Evolutionary conservation across 2,888 invertebrate genomes (phyloP).

Genomic region (Crematogaster levior): DNA sequence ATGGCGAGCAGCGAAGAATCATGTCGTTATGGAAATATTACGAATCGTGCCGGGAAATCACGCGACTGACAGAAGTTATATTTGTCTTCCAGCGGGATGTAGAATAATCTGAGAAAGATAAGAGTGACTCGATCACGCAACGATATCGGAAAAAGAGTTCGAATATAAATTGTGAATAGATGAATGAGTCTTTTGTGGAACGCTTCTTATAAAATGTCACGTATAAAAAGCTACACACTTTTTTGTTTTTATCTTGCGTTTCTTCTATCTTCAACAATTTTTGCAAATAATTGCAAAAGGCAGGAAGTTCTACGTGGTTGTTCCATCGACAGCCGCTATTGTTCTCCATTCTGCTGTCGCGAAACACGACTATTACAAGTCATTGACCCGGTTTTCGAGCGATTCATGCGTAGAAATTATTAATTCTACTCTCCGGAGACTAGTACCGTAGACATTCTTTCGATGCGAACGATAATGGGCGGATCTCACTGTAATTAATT

Average conservation of each 20-base stretch:
- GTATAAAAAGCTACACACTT: neutral
- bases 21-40: constrained; percentile 15
- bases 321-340: constrained; percentile 44
- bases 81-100: neutral
- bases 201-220: neutral
- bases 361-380: constrained; percentile 49
- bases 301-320: constrained; percentile 19
- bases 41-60: constrained; percentile 25
- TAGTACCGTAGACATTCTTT: neutral
- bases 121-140: constrained; percentile 18
- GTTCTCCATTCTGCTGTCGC: constrained; percentile 43
- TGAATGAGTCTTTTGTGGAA: neutral
- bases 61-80: constrained; percentile 14
- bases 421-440: constrained; percentile 3
- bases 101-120: constrained; percentile 23
- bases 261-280: neutral
- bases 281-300: constrained; percentile 11
- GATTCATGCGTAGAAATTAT: constrained; percentile 45
- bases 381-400: constrained; percentile 49
- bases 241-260: neutral
- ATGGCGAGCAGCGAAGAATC: neutral
- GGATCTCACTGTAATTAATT: constrained; percentile 19
- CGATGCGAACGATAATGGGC: constrained; percentile 8
- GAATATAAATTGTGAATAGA: neutral
- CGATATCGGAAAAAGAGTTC: neutral